phyloP scores from a whole-genome alignment of 2,113 vertebrate genomes.

The Charadrius vociferus region DNA sequence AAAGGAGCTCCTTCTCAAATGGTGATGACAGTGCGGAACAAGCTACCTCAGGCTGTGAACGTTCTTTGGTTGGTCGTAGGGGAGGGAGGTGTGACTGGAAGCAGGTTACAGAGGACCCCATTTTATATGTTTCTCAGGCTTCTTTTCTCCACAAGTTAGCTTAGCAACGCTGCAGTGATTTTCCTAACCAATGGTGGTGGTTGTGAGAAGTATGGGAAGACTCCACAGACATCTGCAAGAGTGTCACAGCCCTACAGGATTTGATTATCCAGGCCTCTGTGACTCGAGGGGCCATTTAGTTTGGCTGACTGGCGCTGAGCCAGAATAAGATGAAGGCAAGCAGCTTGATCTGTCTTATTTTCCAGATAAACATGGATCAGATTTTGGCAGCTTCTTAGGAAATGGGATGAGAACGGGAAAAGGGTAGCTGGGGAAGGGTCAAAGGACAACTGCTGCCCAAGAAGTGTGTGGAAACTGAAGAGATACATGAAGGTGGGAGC shows the following conservation, averaged over 20 bases:
- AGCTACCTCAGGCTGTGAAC: neutral
- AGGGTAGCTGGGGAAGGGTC: neutral
- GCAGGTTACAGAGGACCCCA: neutral
- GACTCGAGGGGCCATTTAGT: neutral
- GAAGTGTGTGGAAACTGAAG: neutral
- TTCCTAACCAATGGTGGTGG: neutral
- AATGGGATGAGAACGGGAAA: neutral
- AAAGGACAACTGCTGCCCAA: neutral
- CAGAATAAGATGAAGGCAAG: slow-evolving; percentile 10
- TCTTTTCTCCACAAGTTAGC: neutral
- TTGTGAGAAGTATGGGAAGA: neutral
- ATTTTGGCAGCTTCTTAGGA: neutral
- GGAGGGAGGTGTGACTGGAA: neutral
- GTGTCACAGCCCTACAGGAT: neutral
- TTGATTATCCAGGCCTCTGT: neutral
- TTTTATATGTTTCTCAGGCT: neutral
- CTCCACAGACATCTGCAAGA: neutral
- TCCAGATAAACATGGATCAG: neutral
- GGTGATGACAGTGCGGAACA: neutral
- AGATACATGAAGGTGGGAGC: neutral
- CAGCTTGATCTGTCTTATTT: neutral
- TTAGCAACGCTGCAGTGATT: neutral
- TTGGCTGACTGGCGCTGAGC: neutral
- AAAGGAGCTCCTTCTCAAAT: neutral
- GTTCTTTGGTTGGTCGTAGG: neutral